Base-by-base conservation (phyloP, 2,888 invertebrate genomes). In the Fragum sueziense region DNA sequence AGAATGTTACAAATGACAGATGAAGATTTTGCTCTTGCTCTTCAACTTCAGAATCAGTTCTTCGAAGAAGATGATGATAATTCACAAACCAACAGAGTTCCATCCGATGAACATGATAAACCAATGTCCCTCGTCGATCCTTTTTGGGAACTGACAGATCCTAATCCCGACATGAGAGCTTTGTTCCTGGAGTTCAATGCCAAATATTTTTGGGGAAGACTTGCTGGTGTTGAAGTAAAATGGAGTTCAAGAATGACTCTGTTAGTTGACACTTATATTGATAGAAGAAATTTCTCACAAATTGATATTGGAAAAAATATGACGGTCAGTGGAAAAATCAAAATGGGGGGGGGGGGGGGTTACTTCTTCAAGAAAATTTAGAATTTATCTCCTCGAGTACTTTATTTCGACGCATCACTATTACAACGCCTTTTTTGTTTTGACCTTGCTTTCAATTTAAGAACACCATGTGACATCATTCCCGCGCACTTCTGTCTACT, bases 171-270 rank as follows among this genome's bases (percentile, higher is more conserved):
- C 93, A 95, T 99, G 47, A 95, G 96, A 90, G 94, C 95, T 0
- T 94, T 99, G 80, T 99, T 99, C 92, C 90, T 96, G 0, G 96
- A 96, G 82, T 99, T 98, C 91, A 96, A 99, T 93, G 93, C 95
- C 31, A 94, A 95, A 86, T 99, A 97, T 92, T 99, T 99, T 91
- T 96, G 96, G 94, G 95, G 95, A 7, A 95, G 95, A 85, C 94
- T 99, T 37, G 89, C 90, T 3, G 95, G 96, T 70, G 97, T 98
- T 0, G 96, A 96, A 85, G 96, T 99, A 0, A 95, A 96, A 90
- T 99, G 99, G 99, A 99, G 99, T 92, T 97, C 96, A 87, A 94
- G 96, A 81, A 99, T 99, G 99, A 97, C 96, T 14, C 91, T 94
- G 94, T 95, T 92, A 92, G 52, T 34, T n/a, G n/a, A n/a, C n/a